Conservation (phyloP, 2,888 invertebrate species). For the Cistogaster globosa region DNA sequence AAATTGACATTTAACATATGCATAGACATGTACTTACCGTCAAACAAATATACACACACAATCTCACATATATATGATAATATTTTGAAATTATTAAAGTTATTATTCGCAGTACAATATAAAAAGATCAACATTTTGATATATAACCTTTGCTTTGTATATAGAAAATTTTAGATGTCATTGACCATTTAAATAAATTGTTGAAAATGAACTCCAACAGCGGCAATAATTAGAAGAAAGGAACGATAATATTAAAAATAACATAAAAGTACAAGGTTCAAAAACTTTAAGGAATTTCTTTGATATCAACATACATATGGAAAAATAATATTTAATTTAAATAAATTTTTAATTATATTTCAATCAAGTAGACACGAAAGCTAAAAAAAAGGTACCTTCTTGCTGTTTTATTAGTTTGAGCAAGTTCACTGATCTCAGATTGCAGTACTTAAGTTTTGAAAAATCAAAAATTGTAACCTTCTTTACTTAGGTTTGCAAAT, state of each 20-base stretch:
- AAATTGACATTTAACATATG: not conserved
- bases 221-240: conserved; percentile 12
- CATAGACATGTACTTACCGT: not conserved
- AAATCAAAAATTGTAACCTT: too few relatives aligned
- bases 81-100: not conserved
- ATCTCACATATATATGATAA: not conserved
- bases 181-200: conserved; percentile 10
- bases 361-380: too few relatives aligned
- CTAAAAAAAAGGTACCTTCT: too few relatives aligned
- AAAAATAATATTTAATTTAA: not conserved
- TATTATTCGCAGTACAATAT: not conserved
- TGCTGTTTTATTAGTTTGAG: too few relatives aligned
- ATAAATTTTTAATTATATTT: too few relatives aligned
- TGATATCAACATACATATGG: not conserved
- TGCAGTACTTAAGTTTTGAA: too few relatives aligned
- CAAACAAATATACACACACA: not conserved
- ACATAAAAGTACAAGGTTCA: not conserved
- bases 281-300: not conserved
- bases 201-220: conserved; percentile 5
- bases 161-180: conserved; percentile 26
- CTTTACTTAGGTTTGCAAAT: too few relatives aligned
- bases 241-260: not conserved
- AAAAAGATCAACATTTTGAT: not conserved
- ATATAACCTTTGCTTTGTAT: not conserved
- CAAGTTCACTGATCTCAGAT: too few relatives aligned